A percentile compares a stretch with the other conserved stretches of the same genome.
Evolutionary conservation across 1,140 invertebrate species (phyloP).

Genomic region (Camponotus vicinus): DNA sequence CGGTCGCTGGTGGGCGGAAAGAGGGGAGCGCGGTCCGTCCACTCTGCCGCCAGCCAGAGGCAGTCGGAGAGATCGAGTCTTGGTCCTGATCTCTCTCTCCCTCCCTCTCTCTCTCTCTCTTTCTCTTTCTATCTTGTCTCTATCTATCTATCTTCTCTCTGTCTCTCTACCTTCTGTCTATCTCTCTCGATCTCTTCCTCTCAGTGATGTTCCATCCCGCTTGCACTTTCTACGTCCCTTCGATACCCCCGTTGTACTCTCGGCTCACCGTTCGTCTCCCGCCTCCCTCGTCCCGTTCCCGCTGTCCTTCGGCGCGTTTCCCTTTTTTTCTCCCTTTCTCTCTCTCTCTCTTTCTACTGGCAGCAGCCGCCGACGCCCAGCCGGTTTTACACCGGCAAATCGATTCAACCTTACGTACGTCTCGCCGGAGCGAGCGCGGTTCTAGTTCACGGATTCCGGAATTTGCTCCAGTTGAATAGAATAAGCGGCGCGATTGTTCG

Average conservation of each 20-base stretch:
- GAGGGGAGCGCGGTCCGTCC: constrained; percentile 76
- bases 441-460: constrained; percentile 70
- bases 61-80: constrained; percentile 81
- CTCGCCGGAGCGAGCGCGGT: constrained; percentile 64
- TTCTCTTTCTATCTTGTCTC: constrained; percentile 14
- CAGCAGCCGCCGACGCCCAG: constrained; percentile 83
- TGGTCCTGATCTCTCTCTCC: constrained; percentile 60
- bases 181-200: constrained; percentile 41
- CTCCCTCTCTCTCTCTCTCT: not conserved
- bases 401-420: constrained; percentile 72
- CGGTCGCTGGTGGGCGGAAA: constrained; percentile 70
- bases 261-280: not conserved
- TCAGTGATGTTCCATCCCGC: constrained; percentile 12
- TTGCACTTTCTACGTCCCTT: constrained; percentile 44
- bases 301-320: constrained; percentile 60
- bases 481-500: constrained; percentile 66
- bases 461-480: constrained; percentile 73
- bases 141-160: constrained; percentile 5
- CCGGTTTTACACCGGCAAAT: constrained; percentile 82
- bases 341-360: constrained; percentile 72
- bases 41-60: constrained; percentile 82
- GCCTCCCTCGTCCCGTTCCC: constrained; percentile 42
- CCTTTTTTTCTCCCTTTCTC: constrained; percentile 61
- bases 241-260: not conserved
- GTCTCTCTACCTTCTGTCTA: not conserved